Conservation (phyloP, 2,113 vertebrate species). For the Asarcornis scutulata region DNA sequence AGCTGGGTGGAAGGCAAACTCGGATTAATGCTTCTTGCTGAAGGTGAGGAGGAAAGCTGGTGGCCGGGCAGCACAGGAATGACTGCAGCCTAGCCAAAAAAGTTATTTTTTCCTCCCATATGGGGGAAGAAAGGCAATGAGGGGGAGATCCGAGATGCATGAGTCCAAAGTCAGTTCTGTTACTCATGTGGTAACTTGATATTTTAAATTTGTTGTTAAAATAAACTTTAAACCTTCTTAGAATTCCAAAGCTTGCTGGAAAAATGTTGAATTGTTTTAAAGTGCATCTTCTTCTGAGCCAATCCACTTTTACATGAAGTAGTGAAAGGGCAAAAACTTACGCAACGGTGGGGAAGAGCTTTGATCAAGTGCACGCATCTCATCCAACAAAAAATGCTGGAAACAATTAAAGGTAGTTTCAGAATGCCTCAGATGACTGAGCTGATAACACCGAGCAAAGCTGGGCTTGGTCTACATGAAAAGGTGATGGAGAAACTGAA, state of each 20-base stretch:
- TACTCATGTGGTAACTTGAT: constrained; percentile 1
- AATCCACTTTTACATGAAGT: not conserved
- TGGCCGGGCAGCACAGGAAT: not conserved
- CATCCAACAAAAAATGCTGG: not conserved
- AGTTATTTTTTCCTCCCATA: not conserved
- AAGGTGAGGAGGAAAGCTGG: not conserved
- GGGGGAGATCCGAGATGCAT: not conserved
- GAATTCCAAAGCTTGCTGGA: not conserved
- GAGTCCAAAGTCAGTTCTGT: not conserved
- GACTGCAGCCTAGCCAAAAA: not conserved
- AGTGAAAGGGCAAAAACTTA: not conserved
- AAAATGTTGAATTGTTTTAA: not conserved
- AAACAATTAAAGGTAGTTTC: not conserved
- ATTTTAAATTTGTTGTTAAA: constrained; percentile 21
- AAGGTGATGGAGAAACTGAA: not conserved
- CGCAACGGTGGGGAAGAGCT: not conserved
- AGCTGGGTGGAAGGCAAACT: not conserved
- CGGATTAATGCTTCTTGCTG: fast-evolving
- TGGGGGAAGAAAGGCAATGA: not conserved
- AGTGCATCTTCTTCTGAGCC: not conserved
- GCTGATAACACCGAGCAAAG: not conserved
- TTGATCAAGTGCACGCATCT: not conserved
- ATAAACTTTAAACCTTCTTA: not conserved
- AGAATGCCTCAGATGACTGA: not conserved
- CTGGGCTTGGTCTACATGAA: not conserved